phyloP scores from a whole-genome alignment of 2,797 vertebrate genomes.

The Synaphobranchus kaupii region DNA sequence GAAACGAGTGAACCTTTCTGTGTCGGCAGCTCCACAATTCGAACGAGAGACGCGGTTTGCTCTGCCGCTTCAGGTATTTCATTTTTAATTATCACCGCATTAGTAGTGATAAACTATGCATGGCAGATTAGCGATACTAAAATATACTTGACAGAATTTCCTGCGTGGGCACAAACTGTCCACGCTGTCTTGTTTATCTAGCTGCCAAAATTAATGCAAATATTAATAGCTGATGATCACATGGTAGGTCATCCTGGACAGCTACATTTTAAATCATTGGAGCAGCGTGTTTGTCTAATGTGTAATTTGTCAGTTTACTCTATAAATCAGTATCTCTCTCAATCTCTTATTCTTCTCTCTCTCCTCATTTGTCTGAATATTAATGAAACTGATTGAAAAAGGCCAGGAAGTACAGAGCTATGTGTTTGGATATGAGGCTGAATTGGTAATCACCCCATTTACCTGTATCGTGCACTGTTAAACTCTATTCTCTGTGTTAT shows the following conservation, averaged over 20 bases:
- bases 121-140: conserved; percentile 29
- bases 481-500: background rate
- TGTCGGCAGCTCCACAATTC: conserved; percentile 12
- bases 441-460: background rate
- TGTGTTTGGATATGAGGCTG: background rate
- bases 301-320: background rate
- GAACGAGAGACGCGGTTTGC: conserved; percentile 50
- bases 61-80: conserved; percentile 55
- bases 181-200: conserved; percentile 51
- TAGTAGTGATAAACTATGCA: conserved; percentile 54
- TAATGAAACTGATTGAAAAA: background rate
- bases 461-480: background rate
- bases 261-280: conserved; percentile 14
- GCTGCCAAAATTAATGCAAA: conserved; percentile 53
- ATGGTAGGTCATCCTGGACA: background rate
- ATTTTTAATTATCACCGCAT: conserved; percentile 73
- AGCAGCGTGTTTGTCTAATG: background rate
- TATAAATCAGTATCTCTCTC: background rate
- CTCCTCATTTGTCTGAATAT: conserved; percentile 10
- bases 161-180: conserved; percentile 60
- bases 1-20: conserved; percentile 31
- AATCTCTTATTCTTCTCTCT: background rate
- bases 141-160: conserved; percentile 52
- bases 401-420: background rate
- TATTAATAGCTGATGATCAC: conserved; percentile 22